Base-by-base conservation (phyloP, 2,888 invertebrate genomes). In the Dynastes hyllus region DNA sequence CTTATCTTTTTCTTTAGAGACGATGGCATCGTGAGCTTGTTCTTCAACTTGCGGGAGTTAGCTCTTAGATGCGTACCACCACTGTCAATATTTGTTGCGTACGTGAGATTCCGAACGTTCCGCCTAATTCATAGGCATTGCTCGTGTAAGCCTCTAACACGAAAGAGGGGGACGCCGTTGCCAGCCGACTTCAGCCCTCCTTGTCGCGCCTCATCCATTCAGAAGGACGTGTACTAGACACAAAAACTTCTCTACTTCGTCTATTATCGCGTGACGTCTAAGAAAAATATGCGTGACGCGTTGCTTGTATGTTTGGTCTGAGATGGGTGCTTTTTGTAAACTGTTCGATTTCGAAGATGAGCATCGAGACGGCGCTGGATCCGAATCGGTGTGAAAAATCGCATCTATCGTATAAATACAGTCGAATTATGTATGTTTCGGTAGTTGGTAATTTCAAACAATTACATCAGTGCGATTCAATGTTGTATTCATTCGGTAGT, bases 61-160 rank as follows among this genome's bases (percentile, higher is more conserved):
- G 11, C 22, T 61, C 73, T 63, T 9, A 55, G 27, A 75, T 61
- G 29, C 45, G 45, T 61, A 71, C 50, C 69, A 37, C 58, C 45
- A 58, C 61, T 73, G 73, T 73, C 73, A 58, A 73, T 71, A 73
- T 73, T 58, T 58, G 73, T 75, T 75, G 73, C 61, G 73, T 75
- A 75, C 73, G 73, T 75, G 73, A 75, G 73, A 75, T 75, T 75
- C 73, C 50, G 40, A 75, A 75, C 73, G 73, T 75, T 45, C 55
- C 40, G 61, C 58, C 27, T 73, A 73, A 73, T 61, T 73, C 73
- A 75, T 75, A 61, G 73, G 73, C 58, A 11, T 61, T 22, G 13
- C 61, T 61, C 61, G 73, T 45, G 32, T n/a, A 22, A 58, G 22
- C 55, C 16, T 40, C 16, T 40, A 61, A 61, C 40, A 75, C 45